Conservation (phyloP, 2,888 invertebrate species). For the Zygaena filipendulae region DNA sequence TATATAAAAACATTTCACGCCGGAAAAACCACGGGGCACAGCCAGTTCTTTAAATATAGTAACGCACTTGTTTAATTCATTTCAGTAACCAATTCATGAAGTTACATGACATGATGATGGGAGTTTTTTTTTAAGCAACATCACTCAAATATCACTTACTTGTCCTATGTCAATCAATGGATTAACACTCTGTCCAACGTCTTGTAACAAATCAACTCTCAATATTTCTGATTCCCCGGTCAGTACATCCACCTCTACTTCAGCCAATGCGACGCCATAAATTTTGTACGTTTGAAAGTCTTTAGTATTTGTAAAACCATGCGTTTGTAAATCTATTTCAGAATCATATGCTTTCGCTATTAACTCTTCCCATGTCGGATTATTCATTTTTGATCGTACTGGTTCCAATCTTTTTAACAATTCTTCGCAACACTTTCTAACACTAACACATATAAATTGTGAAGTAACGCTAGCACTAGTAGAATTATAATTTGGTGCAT, state of each 20-base stretch:
- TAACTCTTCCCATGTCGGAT: constrained; percentile 57
- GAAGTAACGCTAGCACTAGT: constrained; percentile 77
- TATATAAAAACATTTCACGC: too few relatives aligned
- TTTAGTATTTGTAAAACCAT: constrained; percentile 18
- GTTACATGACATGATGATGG: too few relatives aligned
- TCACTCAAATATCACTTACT: too few relatives aligned
- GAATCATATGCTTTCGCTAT: constrained; percentile 40
- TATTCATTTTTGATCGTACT: constrained; percentile 30
- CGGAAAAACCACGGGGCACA: too few relatives aligned
- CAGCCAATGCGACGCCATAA: constrained; percentile 67
- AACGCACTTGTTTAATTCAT: too few relatives aligned
- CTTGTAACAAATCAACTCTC: constrained; percentile 72
- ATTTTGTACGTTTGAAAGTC: constrained; percentile 28
- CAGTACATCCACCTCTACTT: constrained; percentile 76
- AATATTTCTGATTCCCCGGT: constrained; percentile 72
- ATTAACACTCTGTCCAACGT: constrained; percentile 71
- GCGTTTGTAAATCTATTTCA: constrained; percentile 26
- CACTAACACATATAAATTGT: constrained; percentile 68
- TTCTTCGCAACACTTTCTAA: constrained; percentile 52
- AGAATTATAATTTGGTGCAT: constrained; percentile 69
- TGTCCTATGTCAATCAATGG: constrained; percentile 74
- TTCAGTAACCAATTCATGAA: too few relatives aligned
- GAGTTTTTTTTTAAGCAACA: too few relatives aligned
- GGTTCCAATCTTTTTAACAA: constrained; percentile 47
- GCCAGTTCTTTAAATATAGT: too few relatives aligned